phyloP scores from a whole-genome alignment of 2,888 invertebrate species.

The Anorthoa munda region DNA sequence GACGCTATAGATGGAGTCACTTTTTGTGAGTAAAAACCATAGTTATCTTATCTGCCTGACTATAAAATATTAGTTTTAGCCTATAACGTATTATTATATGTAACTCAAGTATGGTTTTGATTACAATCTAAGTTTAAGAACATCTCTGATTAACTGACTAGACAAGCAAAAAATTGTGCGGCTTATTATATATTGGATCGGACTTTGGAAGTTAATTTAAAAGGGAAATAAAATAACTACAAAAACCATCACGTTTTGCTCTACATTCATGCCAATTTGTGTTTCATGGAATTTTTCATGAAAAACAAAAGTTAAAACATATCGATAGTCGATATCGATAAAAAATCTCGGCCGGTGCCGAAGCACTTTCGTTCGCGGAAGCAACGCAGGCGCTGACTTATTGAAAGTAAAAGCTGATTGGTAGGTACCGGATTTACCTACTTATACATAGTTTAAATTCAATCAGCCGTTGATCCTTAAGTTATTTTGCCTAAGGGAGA shows the following conservation, averaged over 20 bases:
- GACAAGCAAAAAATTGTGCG: conserved; percentile 34
- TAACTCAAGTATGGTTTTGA: conserved; percentile 47
- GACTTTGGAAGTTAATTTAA: conserved; percentile 9
- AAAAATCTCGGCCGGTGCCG: conserved; percentile 57
- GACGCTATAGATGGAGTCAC: conserved; percentile 60
- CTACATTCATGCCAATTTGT: conserved; percentile 26
- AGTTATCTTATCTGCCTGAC: conserved; percentile 54
- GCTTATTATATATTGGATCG: conserved; percentile 4
- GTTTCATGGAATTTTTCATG: conserved; percentile 10
- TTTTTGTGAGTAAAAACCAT: conserved; percentile 60
- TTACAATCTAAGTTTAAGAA: conserved; percentile 48
- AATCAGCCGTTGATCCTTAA: conserved; percentile 49
- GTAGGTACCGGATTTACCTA: conserved; percentile 80
- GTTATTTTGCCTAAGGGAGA: conserved; percentile 18
- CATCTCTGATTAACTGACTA: conserved; percentile 39
- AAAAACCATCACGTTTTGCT: conserved; percentile 30
- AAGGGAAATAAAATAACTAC: conserved; percentile 9
- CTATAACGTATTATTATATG: conserved; percentile 56
- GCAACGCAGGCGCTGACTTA: conserved; percentile 74
- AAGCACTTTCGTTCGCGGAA: conserved; percentile 88
- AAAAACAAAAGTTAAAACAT: conserved; percentile 18
- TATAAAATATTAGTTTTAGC: conserved; percentile 61
- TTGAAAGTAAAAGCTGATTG: conserved; percentile 89
- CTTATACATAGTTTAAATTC: conserved; percentile 66
- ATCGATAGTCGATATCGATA: conserved; percentile 59